These are phyloP conservation scores for Sebastes vulpes DNA, from an alignment of 2,797 vertebrate species.

Conservation along the genomic window DNA sequence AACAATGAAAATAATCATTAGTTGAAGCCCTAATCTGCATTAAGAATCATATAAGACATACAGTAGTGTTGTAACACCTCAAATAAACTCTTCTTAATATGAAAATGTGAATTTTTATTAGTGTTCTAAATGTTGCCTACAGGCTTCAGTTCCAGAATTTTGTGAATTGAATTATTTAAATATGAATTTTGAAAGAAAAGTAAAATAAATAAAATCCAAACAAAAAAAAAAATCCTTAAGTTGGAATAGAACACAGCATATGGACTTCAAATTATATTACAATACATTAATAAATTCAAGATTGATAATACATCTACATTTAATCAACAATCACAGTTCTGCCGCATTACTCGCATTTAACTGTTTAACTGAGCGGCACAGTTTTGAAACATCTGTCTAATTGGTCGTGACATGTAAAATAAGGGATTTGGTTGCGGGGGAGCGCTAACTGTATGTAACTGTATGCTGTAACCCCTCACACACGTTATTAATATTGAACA, in stretches of 20 bases:
- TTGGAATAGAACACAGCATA: not conserved
- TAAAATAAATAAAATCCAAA: not conserved
- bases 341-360: constrained; percentile 9
- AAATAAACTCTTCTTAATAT: not conserved
- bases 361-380: constrained; percentile 24
- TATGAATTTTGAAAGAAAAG: not conserved
- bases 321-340: constrained; percentile 1
- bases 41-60: not conserved
- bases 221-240: not conserved
- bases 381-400: constrained; percentile 73
- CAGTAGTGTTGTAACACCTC: not conserved
- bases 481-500: constrained; percentile 82
- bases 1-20: too few relatives aligned
- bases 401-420: constrained; percentile 81
- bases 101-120: not conserved
- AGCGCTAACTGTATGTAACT: constrained; percentile 77
- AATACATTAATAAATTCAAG: not conserved
- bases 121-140: not conserved
- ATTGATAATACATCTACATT: not conserved
- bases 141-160: not conserved
- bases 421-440: constrained; percentile 73
- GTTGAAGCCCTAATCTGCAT: not conserved
- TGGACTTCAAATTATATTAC: not conserved
- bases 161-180: not conserved
- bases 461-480: constrained; percentile 76